A percentile compares a stretch with the other conserved stretches of the same genome.
Conservation (phyloP, 2,797 vertebrate species). For the Tarsius wallacei region DNA sequence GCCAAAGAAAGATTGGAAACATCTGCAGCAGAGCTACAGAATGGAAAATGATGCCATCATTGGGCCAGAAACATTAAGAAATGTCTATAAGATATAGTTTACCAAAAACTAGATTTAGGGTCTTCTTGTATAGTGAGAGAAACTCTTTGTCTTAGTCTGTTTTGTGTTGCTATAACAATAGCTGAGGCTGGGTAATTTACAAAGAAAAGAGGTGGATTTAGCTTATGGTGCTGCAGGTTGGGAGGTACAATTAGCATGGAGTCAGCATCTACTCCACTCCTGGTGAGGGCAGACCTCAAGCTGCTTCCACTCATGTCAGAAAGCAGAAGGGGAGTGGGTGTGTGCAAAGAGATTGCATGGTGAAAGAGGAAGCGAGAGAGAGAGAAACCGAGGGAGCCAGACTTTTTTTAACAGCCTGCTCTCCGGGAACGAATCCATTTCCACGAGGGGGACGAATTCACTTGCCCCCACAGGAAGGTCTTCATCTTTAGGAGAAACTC, state of each 20-base stretch:
- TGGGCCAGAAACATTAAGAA: conserved; percentile 54
- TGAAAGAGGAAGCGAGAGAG: not conserved
- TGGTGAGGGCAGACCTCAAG: not conserved
- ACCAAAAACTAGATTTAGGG: not conserved
- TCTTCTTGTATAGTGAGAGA: not conserved
- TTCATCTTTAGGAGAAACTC: not conserved
- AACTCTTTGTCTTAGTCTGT: not conserved
- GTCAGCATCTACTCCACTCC: not conserved
- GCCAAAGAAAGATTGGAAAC: conserved; percentile 28
- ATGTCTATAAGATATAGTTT: conserved; percentile 2
- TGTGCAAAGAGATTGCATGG: not conserved
- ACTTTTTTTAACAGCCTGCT: not conserved
- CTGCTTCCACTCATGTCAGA: not conserved
- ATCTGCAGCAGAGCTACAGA: not conserved
- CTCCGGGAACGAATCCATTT: not conserved
- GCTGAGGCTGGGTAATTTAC: not conserved
- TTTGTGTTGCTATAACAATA: not conserved
- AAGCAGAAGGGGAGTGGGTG: not conserved
- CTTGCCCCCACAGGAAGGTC: not conserved
- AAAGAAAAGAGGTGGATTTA: not conserved
- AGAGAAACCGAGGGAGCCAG: not conserved
- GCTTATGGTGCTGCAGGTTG: not conserved
- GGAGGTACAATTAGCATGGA: not conserved
- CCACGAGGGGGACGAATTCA: not conserved
- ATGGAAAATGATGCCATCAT: conserved; percentile 29